Evolutionary conservation across 1,140 invertebrate species (phyloP).

Genomic region (Halyomorpha halys): DNA sequence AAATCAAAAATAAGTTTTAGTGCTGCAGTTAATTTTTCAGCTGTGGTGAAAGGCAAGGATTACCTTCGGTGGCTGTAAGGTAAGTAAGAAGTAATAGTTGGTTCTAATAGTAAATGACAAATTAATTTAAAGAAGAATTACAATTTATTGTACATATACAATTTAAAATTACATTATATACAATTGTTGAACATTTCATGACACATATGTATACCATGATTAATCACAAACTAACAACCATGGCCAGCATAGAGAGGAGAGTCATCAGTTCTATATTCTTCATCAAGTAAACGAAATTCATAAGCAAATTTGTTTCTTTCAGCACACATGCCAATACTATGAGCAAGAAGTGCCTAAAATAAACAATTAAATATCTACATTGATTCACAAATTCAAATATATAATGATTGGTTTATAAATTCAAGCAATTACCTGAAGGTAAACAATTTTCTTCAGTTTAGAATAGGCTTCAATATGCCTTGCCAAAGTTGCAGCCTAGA

Average conservation of each 20-base stretch:
- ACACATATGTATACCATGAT: not conserved
- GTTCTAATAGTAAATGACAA: too few species aligned
- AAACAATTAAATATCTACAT: conserved; percentile 21
- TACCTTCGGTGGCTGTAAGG: too few species aligned
- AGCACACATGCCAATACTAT: conserved; percentile 50
- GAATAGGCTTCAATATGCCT: conserved; percentile 59
- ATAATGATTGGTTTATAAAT: not conserved
- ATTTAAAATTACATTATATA: too few species aligned
- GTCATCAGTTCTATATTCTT: conserved; percentile 43
- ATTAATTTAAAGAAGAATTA: too few species aligned
- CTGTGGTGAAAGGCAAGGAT: too few species aligned
- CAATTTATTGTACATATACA: too few species aligned
- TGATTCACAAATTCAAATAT: too few species aligned
- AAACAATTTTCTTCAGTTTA: conserved; percentile 57
- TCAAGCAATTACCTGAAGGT: conserved; percentile 46
- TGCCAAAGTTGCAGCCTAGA: conserved; percentile 51
- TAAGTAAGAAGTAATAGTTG: too few species aligned
- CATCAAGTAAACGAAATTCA: conserved; percentile 56
- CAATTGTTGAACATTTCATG: too few species aligned
- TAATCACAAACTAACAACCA: not conserved
- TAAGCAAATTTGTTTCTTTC: conserved; percentile 62
- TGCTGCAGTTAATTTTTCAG: too few species aligned
- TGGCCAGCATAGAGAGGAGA: conserved; percentile 11
- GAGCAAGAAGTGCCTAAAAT: conserved; percentile 52
- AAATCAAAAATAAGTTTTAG: too few species aligned